phyloP scores from a whole-genome alignment of 2,888 invertebrate genomes.

The Cantharis nigra region DNA sequence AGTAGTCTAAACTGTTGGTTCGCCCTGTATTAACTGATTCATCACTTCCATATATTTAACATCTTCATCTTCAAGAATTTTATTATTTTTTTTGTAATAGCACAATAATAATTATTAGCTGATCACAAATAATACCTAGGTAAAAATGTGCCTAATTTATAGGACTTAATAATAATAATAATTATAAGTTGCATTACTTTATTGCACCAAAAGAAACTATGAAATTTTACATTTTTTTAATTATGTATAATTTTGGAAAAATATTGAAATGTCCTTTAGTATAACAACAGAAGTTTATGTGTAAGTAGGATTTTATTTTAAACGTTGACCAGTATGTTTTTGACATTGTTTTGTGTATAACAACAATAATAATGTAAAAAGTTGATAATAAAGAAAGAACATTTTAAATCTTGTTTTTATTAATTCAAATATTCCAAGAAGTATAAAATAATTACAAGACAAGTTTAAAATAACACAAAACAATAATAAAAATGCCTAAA shows the following conservation, averaged over 20 bases:
- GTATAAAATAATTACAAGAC: neutral
- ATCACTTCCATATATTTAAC: neutral
- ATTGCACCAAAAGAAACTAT: neutral
- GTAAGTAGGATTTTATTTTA: neutral
- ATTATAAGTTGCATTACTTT: neutral
- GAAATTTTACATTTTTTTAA: neutral
- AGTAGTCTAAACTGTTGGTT: neutral
- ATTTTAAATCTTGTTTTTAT: neutral
- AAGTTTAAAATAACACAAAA: neutral
- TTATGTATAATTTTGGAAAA: neutral
- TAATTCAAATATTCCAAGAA: neutral
- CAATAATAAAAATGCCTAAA: neutral
- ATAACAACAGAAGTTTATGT: neutral
- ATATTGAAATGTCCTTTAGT: neutral
- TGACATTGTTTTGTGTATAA: neutral
- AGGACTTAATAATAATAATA: neutral
- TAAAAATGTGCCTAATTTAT: constrained; percentile 7
- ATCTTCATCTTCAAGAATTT: neutral
- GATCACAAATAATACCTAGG: neutral
- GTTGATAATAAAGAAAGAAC: neutral
- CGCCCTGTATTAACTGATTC: neutral
- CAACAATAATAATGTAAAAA: neutral
- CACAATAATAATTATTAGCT: neutral
- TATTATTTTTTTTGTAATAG: neutral
- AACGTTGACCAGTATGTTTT: neutral